Conservation (phyloP, 2,113 vertebrate species). For the Pseudois nayaur region DNA sequence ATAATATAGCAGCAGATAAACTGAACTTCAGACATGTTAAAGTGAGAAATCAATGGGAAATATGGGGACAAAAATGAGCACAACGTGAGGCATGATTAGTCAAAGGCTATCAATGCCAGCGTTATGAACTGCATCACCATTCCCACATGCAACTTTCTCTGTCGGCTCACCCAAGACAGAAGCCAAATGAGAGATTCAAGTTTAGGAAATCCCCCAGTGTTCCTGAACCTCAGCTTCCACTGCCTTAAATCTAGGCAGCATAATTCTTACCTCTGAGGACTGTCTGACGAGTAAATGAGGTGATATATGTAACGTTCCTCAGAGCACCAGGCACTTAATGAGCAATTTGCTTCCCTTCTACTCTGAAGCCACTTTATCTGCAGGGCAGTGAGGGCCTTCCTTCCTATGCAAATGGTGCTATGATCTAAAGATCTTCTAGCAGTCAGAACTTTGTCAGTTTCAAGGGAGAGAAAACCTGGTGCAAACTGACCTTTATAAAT, state of each 20-base stretch:
- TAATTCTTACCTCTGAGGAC: neutral
- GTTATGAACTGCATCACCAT: neutral
- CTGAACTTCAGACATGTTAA: neutral
- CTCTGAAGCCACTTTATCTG: neutral
- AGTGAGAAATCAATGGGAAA: constrained; percentile 28
- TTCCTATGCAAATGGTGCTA: neutral
- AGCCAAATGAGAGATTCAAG: neutral
- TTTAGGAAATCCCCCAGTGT: neutral
- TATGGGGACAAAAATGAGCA: neutral
- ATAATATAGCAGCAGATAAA: neutral
- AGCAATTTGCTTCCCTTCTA: neutral
- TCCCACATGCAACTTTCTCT: neutral
- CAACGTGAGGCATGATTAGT: neutral
- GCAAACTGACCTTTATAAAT: neutral
- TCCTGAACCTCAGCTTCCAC: neutral
- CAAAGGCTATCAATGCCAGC: neutral
- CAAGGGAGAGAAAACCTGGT: neutral
- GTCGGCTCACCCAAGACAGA: neutral
- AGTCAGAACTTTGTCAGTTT: neutral
- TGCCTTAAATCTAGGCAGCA: neutral
- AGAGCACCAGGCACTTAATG: neutral
- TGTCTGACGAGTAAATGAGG: neutral
- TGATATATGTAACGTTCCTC: neutral
- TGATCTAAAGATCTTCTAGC: neutral
- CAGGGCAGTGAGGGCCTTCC: neutral